phyloP scores from a whole-genome alignment of 2,888 invertebrate genomes.

The Drosophila ustulata region DNA sequence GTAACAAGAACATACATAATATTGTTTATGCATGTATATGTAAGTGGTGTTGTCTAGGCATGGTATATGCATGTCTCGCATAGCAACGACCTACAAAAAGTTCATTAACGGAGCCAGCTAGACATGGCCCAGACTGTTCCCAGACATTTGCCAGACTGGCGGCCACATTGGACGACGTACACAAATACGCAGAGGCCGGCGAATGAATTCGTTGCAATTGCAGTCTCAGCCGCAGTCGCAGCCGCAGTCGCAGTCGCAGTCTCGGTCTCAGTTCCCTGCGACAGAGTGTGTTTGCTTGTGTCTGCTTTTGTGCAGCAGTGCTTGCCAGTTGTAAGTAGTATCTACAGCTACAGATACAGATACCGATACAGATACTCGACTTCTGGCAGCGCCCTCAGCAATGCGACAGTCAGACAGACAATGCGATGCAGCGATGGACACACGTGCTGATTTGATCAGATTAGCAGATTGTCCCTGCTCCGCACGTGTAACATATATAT shows the following conservation, averaged over 20 bases:
- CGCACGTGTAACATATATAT: slow-evolving; percentile 21
- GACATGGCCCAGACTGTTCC: slow-evolving; percentile 85
- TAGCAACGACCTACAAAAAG: slow-evolving; percentile 85
- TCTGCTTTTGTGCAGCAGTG: slow-evolving; percentile 48
- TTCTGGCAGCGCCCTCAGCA: slow-evolving; percentile 13
- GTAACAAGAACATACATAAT: slow-evolving; percentile 41
- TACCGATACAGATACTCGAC: slow-evolving; percentile 16
- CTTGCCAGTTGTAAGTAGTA: slow-evolving; percentile 55
- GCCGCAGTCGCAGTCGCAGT: neutral
- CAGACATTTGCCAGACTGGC: slow-evolving; percentile 80
- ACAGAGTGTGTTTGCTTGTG: slow-evolving; percentile 25
- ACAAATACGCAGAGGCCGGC: slow-evolving; percentile 61
- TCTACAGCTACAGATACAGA: slow-evolving; percentile 47
- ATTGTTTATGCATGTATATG: slow-evolving; percentile 20
- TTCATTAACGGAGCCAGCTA: slow-evolving; percentile 85
- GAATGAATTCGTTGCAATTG: slow-evolving; percentile 70
- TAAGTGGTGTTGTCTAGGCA: slow-evolving; percentile 44
- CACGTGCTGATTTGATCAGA: slow-evolving; percentile 14
- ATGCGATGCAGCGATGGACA: neutral
- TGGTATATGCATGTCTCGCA: slow-evolving; percentile 63
- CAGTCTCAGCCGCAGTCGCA: slow-evolving; percentile 43
- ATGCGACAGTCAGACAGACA: slow-evolving; percentile 16
- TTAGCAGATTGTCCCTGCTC: neutral
- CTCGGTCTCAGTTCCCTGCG: neutral
- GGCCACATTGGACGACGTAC: slow-evolving; percentile 55